Evolutionary conservation across 64 coral and sea anemone species (phyloP).

Genomic region (Montipora efflorescens): DNA sequence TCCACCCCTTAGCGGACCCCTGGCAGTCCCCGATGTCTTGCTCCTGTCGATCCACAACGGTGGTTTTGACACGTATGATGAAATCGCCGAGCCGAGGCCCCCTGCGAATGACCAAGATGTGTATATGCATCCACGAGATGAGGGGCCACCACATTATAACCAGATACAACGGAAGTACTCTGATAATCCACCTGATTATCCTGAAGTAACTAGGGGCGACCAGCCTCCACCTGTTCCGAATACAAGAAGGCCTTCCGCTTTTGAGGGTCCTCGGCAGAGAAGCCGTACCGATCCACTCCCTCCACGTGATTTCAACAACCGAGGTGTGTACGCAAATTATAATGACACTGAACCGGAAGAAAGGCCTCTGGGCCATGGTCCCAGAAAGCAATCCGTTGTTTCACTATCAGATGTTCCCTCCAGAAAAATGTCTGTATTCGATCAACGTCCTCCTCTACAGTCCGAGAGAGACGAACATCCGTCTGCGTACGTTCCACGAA

Average conservation of each 20-base stretch:
- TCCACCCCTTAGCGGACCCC: too few species aligned
- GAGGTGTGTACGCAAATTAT: neutral
- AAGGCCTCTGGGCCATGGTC: neutral
- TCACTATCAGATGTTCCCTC: neutral
- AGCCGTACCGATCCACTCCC: neutral
- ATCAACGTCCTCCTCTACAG: neutral
- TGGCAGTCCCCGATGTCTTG: neutral
- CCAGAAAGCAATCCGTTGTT: neutral
- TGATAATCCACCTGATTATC: neutral
- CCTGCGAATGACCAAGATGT: neutral
- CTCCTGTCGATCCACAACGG: neutral
- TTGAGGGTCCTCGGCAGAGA: neutral
- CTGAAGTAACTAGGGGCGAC: neutral
- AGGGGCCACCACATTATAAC: neutral
- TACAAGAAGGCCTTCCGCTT: neutral
- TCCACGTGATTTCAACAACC: neutral
- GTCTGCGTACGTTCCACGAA: too few species aligned
- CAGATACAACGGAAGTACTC: neutral
- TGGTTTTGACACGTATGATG: neutral
- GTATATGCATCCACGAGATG: neutral
- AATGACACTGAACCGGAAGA: neutral
- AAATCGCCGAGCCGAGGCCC: neutral
- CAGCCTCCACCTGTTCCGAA: neutral
- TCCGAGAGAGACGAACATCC: too few species aligned
- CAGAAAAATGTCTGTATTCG: neutral